Evolutionary conservation across 2,113 vertebrate species (phyloP).

Genomic region (Ceyx cyanopectus): DNA sequence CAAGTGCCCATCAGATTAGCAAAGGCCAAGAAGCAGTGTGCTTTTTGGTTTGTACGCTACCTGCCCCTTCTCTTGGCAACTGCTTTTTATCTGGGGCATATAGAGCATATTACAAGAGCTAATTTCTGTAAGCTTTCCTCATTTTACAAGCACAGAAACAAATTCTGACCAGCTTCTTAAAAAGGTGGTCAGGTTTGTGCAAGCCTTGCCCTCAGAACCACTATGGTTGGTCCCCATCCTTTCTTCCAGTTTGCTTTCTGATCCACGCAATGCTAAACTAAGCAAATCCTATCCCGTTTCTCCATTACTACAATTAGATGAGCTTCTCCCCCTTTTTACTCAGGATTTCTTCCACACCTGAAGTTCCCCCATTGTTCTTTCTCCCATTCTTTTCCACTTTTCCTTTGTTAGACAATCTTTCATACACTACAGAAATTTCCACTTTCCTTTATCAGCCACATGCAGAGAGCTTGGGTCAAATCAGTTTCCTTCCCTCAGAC

Average conservation of each 20-base stretch:
- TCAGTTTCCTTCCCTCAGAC: not conserved
- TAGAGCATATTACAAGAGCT: not conserved
- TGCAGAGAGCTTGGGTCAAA: conserved; percentile 7
- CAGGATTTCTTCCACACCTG: not conserved
- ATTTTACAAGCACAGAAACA: not conserved
- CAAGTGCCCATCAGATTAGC: not conserved
- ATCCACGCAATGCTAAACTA: not conserved
- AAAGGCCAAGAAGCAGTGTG: not conserved
- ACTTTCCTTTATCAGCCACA: conserved; percentile 26
- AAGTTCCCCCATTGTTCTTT: not conserved
- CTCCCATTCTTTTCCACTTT: conserved; percentile 5
- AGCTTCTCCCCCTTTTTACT: not conserved
- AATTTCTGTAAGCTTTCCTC: not conserved
- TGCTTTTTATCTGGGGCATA: not conserved
- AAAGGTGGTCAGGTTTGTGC: not conserved
- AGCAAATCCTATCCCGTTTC: not conserved
- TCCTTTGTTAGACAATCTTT: conserved; percentile 19
- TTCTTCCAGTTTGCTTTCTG: not conserved
- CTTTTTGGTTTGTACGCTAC: not conserved
- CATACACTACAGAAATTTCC: not conserved
- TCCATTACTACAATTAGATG: not conserved
- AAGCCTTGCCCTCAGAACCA: not conserved
- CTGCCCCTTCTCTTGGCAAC: not conserved
- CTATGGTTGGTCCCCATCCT: not conserved
- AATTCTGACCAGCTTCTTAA: not conserved